A percentile compares a stretch with the other conserved stretches of the same genome.
Evolutionary conservation across 2,797 vertebrate genomes (phyloP).

Genomic region (Mormyrops boulengeri): DNA sequence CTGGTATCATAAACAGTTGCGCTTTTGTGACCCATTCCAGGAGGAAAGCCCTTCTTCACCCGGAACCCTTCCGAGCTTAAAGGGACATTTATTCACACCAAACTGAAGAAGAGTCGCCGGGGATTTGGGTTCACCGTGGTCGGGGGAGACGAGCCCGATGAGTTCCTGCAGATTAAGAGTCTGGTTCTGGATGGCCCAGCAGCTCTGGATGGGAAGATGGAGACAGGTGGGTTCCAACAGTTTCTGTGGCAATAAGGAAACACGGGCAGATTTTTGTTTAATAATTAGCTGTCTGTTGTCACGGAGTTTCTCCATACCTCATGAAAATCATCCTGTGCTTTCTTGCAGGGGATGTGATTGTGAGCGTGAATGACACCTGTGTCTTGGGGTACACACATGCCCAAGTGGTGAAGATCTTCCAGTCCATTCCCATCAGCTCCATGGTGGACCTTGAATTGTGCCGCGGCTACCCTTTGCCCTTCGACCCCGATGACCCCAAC

Average conservation of each 20-base stretch:
- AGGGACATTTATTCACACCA: slow-evolving; percentile 95
- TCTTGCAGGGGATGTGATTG: slow-evolving; percentile 85
- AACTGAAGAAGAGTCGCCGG: slow-evolving; percentile 90
- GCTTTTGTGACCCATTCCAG: slow-evolving; percentile 34
- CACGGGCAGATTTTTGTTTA: background rate
- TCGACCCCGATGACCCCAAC: slow-evolving; percentile 96
- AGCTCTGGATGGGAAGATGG: slow-evolving; percentile 94
- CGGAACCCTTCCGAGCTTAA: slow-evolving; percentile 93
- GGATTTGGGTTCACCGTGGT: slow-evolving; percentile 97
- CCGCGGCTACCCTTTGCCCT: slow-evolving; percentile 94
- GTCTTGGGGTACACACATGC: slow-evolving; percentile 97
- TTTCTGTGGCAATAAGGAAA: background rate
- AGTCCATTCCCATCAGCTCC: slow-evolving; percentile 95
- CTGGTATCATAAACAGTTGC: background rate
- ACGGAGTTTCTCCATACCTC: background rate
- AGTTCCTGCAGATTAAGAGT: slow-evolving; percentile 98
- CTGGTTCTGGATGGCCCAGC: slow-evolving; percentile 93
- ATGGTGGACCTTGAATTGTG: slow-evolving; percentile 94
- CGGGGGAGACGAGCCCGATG: slow-evolving; percentile 92
- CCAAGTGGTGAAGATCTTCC: slow-evolving; percentile 98
- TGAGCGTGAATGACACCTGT: slow-evolving; percentile 92
- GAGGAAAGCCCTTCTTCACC: slow-evolving; percentile 96
- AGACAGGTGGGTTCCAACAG: slow-evolving; percentile 76
- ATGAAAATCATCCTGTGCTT: background rate
- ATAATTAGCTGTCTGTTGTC: background rate